These are phyloP conservation scores for Aspidiotus rigidus DNA, from an alignment of 2,888 invertebrate species.

Conservation along the genomic window DNA sequence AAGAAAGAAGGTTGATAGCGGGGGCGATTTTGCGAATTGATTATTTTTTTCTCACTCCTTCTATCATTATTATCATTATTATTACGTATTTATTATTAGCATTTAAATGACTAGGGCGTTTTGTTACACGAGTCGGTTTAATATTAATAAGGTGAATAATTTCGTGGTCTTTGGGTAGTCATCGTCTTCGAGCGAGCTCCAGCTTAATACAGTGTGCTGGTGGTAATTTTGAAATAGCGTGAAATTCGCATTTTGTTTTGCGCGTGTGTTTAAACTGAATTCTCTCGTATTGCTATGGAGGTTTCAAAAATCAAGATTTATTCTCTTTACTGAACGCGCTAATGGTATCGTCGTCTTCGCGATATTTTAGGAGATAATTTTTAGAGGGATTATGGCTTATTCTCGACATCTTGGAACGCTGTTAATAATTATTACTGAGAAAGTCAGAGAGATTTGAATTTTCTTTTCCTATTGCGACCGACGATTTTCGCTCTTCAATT, in stretches of 20 bases:
- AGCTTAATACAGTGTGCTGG: neutral
- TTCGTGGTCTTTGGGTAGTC: neutral
- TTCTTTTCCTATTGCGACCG: too few species aligned
- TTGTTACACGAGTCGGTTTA: constrained; percentile 1
- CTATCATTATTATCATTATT: neutral
- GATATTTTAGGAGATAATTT: too few species aligned
- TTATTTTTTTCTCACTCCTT: too few species aligned
- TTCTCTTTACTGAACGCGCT: neutral
- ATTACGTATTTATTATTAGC: constrained; percentile 20
- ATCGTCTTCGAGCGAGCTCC: neutral
- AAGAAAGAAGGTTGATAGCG: too few species aligned
- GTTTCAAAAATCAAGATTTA: neutral
- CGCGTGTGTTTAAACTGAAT: too few species aligned
- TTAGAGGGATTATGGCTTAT: too few species aligned
- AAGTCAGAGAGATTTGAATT: too few species aligned
- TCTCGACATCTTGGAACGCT: too few species aligned
- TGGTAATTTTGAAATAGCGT: neutral
- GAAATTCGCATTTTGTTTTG: neutral
- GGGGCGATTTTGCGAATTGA: too few species aligned
- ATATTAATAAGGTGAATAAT: constrained; percentile 21
- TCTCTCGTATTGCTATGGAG: too few species aligned
- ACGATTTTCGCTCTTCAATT: too few species aligned
- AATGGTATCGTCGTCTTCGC: neutral
- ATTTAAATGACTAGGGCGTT: constrained; percentile 21
- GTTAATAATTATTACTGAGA: too few species aligned